Conservation (phyloP, 1,140 invertebrate species). For the Latrodectus geometricus region DNA sequence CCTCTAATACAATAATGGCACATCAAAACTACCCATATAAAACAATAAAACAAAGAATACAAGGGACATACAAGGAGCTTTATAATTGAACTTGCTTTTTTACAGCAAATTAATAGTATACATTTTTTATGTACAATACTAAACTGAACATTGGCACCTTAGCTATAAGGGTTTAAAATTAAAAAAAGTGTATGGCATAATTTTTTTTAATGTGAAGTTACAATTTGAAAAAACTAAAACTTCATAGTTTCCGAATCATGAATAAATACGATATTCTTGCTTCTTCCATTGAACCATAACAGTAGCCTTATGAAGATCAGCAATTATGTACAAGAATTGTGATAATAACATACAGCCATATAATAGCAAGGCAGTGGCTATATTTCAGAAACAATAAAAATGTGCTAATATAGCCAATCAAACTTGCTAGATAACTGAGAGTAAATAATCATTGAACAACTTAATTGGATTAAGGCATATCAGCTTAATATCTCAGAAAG, state of each 20-base stretch:
- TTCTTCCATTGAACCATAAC: neutral
- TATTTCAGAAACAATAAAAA: neutral
- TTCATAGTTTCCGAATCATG: neutral
- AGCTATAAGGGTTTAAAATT: neutral
- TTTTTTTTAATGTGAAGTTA: neutral
- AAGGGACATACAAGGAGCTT: constrained; percentile 37
- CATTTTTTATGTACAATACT: constrained; percentile 43
- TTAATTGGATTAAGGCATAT: no score
- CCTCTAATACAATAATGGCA: constrained; percentile 51
- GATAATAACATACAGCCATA: neutral
- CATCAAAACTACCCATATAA: constrained; percentile 46
- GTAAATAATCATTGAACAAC: no score
- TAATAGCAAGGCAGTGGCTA: neutral
- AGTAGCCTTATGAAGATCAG: neutral
- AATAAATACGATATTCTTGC: neutral
- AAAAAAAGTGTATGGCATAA: neutral
- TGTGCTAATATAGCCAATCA: neutral
- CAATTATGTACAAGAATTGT: neutral
- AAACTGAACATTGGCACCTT: constrained; percentile 47
- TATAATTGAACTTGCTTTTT: constrained; percentile 42
- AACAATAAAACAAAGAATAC: constrained; percentile 17
- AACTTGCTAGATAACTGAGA: neutral
- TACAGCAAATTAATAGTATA: constrained; percentile 48
- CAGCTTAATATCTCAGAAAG: no score
- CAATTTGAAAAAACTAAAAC: neutral